A percentile compares a stretch with the other conserved stretches of the same genome.
phyloP scores from a whole-genome alignment of 2,113 vertebrate genomes.

The Xenopus tropicalis region DNA sequence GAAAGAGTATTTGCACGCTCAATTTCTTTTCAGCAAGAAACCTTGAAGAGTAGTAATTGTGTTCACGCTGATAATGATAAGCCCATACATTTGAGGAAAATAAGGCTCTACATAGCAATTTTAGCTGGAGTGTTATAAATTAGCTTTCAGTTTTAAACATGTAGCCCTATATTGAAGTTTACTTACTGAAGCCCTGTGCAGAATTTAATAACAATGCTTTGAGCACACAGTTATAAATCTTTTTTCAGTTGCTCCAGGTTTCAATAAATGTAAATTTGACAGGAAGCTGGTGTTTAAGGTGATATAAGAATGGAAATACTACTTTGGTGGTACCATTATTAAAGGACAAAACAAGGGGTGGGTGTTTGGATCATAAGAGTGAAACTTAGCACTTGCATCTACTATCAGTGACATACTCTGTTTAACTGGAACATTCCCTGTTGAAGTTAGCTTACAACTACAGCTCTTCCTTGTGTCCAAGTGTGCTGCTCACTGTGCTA shows the following conservation, averaged over 20 bases:
- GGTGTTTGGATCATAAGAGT: no score
- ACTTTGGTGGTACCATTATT: background rate
- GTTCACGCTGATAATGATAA: constrained; percentile 57
- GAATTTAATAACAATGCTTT: constrained; percentile 17
- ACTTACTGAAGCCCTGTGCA: constrained; percentile 31
- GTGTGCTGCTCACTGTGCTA: no score
- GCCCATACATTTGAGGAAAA: constrained; percentile 50
- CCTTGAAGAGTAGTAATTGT: constrained; percentile 51
- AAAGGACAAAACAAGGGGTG: background rate
- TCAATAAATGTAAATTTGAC: constrained; percentile 19
- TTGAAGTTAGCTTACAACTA: no score
- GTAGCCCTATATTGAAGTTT: constrained; percentile 44
- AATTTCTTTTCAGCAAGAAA: constrained; percentile 65
- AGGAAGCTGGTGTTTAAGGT: background rate
- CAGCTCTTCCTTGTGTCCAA: no score
- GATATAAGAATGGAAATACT: background rate
- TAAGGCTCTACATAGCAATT: constrained; percentile 50
- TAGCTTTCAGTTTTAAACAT: constrained; percentile 47
- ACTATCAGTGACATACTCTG: no score
- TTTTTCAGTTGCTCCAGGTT: background rate
- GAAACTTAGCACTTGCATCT: no score
- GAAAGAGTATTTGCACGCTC: constrained; percentile 65
- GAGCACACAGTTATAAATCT: constrained; percentile 39
- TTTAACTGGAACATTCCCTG: no score
- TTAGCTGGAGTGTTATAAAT: constrained; percentile 47